Conservation (phyloP, 1,140 invertebrate species). For the Calycopis cecrops region DNA sequence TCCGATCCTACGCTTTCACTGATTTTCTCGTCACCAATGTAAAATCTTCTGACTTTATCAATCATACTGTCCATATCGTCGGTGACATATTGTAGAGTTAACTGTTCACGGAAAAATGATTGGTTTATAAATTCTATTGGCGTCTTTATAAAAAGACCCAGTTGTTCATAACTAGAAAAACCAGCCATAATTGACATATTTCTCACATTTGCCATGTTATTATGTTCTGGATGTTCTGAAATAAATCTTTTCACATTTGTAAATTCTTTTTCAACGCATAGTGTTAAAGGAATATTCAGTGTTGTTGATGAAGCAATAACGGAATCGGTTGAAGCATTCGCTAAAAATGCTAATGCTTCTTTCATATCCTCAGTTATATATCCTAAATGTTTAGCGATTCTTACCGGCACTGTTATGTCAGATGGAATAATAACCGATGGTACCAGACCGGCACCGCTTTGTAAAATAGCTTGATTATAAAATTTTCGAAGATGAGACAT, state of each 20-base stretch:
- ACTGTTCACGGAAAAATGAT: too few relatives aligned
- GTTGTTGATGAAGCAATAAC: slow-evolving; percentile 1
- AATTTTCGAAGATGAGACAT: background rate
- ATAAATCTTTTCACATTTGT: too few relatives aligned
- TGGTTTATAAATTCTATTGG: too few relatives aligned
- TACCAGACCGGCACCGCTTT: background rate
- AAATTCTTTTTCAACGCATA: too few relatives aligned
- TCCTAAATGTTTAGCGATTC: slow-evolving; percentile 3
- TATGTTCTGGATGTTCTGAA: too few relatives aligned
- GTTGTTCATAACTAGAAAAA: background rate
- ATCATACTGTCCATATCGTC: too few relatives aligned
- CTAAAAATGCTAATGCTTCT: slow-evolving; percentile 8
- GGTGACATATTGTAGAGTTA: too few relatives aligned
- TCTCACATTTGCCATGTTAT: too few relatives aligned
- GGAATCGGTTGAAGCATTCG: background rate
- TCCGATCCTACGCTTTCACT: too few relatives aligned
- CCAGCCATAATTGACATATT: too few relatives aligned
- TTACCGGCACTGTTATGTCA: background rate
- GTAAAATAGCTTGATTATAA: slow-evolving; percentile 7
- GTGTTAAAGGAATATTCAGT: background rate
- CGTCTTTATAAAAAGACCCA: background rate
- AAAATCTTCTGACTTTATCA: background rate
- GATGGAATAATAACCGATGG: background rate
- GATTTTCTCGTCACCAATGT: too few relatives aligned
- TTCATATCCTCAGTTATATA: background rate